Evolutionary conservation across 2,888 invertebrate species (phyloP), one percentile per base, ranked within the genome.

Genomic region (Ichneumon xanthorius): DNA sequence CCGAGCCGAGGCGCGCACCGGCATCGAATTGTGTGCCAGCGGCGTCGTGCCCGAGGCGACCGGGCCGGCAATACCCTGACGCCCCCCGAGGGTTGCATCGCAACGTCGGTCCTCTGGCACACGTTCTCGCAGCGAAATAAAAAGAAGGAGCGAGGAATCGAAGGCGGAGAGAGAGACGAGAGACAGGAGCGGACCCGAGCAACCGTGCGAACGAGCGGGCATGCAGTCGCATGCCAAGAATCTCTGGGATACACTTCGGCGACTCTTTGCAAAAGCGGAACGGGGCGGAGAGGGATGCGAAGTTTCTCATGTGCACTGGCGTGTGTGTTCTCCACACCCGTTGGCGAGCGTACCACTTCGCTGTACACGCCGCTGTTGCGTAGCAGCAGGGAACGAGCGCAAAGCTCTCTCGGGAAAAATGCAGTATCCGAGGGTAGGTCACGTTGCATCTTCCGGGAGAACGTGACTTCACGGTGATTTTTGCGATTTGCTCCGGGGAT

Each of bases 391-490:
- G 26, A 73, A 61, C 50, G 73, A 78, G 11, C 53, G 11, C 53
- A 70, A 79, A 85, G 79, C 58, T 79, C 75, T 70, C 81, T 75
- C 63, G 65, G 75, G 73, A 73, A 75, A 79, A 75, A 82, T 77
- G 70, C 40, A 82, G 77, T 58, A 82, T 75, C 79, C 70, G 71
- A 61, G 79, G 82, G 85, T 79, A 79, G 85, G 85, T 85, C 85
- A 79, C 85, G 85, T 78, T 85, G 85, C 79, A 79, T 86, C 84
- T 80, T 81, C 58, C 26, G 73, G 84, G 65, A 48, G 78, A 78
- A 86, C 86, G 86, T 81, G 86, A 86, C 86, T 80, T 63, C 58
- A 65, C 84, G 78, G 80, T 86, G 84, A 86, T 58, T 86, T 84
- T 84, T 76, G 40, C 78, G 80, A 78, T 80, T 86, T 78, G 58